phyloP scores from a whole-genome alignment of 1,140 invertebrate genomes.

The Sogatella furcifera region DNA sequence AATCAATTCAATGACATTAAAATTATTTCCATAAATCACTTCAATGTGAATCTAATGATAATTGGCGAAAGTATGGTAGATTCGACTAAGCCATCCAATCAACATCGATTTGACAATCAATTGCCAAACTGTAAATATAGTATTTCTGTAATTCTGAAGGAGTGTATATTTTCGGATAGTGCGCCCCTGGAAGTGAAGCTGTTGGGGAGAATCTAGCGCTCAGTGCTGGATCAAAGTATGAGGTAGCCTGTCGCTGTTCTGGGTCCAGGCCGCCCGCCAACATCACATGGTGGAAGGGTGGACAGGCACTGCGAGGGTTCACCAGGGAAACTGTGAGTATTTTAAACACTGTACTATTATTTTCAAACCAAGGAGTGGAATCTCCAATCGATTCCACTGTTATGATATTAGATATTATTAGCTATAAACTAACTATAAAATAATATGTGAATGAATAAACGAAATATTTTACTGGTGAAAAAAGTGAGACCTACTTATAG shows the following conservation, averaged over 20 bases:
- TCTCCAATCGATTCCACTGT: neutral
- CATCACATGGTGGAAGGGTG: conserved; percentile 79
- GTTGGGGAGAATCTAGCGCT: conserved; percentile 62
- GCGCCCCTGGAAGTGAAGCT: conserved; percentile 63
- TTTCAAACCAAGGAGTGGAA: too few relatives aligned
- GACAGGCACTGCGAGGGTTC: conserved; percentile 49
- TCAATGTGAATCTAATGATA: too few relatives aligned
- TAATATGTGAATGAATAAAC: neutral
- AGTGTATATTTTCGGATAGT: conserved; percentile 39
- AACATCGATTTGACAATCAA: too few relatives aligned
- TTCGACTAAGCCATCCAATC: too few relatives aligned
- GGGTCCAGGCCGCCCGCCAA: conserved; percentile 71
- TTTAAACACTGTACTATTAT: too few relatives aligned
- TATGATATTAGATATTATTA: neutral
- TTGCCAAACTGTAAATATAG: too few relatives aligned
- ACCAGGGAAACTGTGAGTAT: conserved; percentile 59
- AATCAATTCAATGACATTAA: too few relatives aligned
- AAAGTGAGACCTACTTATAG: too few relatives aligned
- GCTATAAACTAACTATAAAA: neutral
- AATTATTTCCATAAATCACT: too few relatives aligned
- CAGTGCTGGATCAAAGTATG: conserved; percentile 65
- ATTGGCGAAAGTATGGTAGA: too few relatives aligned
- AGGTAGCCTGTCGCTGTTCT: conserved; percentile 68
- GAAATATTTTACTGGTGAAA: too few relatives aligned
- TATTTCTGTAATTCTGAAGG: too few relatives aligned